Percentiles rank a stretch among this genome's conserved stretches.
phyloP scores from a whole-genome alignment of 2,797 vertebrate species.

The Calcarius lapponicus region DNA sequence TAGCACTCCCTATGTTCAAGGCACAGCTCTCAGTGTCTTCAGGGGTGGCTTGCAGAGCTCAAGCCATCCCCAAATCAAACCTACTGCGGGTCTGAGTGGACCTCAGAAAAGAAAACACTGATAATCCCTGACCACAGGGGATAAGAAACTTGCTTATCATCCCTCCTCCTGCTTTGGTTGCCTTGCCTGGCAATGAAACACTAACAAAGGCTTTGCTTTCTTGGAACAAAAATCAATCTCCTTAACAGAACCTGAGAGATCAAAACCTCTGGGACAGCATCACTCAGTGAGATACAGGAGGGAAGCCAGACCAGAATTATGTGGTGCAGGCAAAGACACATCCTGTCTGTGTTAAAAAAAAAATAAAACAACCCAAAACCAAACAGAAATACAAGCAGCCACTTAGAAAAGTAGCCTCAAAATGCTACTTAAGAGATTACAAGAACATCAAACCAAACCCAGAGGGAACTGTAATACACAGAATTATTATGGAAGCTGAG shows the following conservation, averaged over 20 bases:
- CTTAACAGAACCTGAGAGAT: neutral
- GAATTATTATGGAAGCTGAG: neutral
- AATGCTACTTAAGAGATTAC: neutral
- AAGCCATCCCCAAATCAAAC: neutral
- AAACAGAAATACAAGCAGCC: neutral
- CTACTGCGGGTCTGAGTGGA: neutral
- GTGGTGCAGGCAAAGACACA: neutral
- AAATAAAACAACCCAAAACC: neutral
- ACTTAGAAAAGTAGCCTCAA: neutral
- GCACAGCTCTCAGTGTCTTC: neutral
- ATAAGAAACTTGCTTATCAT: neutral
- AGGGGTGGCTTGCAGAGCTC: neutral
- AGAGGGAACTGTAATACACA: rapidly evolving
- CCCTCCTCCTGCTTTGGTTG: neutral
- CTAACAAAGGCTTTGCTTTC: neutral
- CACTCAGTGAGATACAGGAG: neutral
- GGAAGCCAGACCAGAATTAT: neutral
- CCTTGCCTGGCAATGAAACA: neutral
- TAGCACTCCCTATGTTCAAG: neutral
- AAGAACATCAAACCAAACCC: neutral
- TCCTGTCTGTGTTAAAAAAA: neutral
- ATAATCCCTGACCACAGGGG: neutral
- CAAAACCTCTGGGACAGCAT: neutral
- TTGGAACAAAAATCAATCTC: neutral
- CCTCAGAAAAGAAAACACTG: neutral